These are phyloP conservation scores for Alaudala cheleensis DNA, from an alignment of 2,113 vertebrate species.

Conservation along the genomic window DNA sequence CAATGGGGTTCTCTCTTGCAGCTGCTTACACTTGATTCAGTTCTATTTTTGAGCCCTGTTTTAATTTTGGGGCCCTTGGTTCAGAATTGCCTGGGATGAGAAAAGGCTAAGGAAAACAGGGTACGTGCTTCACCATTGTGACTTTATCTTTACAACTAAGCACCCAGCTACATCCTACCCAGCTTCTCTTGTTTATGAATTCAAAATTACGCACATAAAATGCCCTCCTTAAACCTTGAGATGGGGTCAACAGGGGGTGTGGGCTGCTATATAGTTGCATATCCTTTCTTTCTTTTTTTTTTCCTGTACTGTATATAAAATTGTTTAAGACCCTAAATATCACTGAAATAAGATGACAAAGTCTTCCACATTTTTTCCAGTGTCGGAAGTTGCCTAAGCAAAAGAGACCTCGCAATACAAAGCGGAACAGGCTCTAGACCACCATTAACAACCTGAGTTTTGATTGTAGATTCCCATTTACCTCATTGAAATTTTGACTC, in stretches of 20 bases:
- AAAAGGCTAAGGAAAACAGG: not conserved
- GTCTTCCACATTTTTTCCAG: not conserved
- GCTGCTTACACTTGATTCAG: constrained; percentile 35
- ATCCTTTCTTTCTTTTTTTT: not conserved
- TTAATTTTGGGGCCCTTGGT: not conserved
- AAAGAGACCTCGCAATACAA: not conserved
- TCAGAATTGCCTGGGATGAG: not conserved
- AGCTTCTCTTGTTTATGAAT: not conserved
- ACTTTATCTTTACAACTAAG: not conserved
- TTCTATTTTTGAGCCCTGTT: constrained; percentile 44
- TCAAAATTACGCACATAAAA: not conserved
- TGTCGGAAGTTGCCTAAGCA: not conserved
- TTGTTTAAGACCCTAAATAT: not conserved
- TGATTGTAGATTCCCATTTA: not conserved
- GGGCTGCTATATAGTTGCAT: not conserved
- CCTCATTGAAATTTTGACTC: not conserved
- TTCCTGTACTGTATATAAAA: fast-evolving
- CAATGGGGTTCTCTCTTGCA: constrained; percentile 48
- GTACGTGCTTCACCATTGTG: not conserved
- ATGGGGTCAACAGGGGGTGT: not conserved
- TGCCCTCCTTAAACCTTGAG: not conserved
- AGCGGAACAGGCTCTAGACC: not conserved
- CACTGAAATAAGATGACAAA: not conserved
- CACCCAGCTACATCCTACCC: not conserved
- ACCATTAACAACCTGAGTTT: not conserved